Base-by-base conservation (phyloP, 2,113 vertebrate species). In the Gavialis gangeticus region DNA sequence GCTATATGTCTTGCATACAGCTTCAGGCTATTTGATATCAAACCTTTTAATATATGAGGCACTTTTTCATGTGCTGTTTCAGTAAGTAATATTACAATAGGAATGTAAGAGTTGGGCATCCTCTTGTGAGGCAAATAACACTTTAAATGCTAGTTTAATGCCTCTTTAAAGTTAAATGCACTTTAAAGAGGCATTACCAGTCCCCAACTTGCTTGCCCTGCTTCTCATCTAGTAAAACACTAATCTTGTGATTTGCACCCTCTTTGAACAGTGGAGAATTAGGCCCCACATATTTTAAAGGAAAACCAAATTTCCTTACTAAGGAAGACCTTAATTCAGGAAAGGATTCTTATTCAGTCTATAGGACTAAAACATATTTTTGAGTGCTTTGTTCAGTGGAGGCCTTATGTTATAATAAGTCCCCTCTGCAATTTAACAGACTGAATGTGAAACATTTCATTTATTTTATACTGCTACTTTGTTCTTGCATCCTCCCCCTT, bases 401-500 rank as follows among this genome's bases (percentile, higher is more conserved):
- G 19, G 11, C 19, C 21, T 13, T 71, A 12, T 71, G 18, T 19
- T 85, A 34, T n/a, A n/a, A 94, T 37, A 37, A 93, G 75, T 90
- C 60, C 60, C 60, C 91, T 79, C 22, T 13, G 37, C 90, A 85
- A 76, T 55, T 81, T 87, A 90, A 93, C 56, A 77, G 73, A 73
- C 34, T 27, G 57, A 85, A 87, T 87, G 88, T 91, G 57, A 91
- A 84, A 59, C 78, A 77, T 27, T 73, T 79, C 63, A 81, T 91
- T 91, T 84, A 92, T 54, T 82, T 91, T 94, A 91, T 91, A 75
- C 19, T 80, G 82, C 24, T 46, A 77, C 82, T 64, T 57, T 93
- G 63, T 84, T 88, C 46, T 46, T 83, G 75, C 58, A 24, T 21
- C 85, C 66, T 46, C 1, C 24, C 71, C 62, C 76, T 86, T 95